Percentiles rank a stretch among this genome's conserved stretches.
Evolutionary conservation across 2,888 invertebrate genomes (phyloP).

Genomic region (Lycophotia porphyrea): DNA sequence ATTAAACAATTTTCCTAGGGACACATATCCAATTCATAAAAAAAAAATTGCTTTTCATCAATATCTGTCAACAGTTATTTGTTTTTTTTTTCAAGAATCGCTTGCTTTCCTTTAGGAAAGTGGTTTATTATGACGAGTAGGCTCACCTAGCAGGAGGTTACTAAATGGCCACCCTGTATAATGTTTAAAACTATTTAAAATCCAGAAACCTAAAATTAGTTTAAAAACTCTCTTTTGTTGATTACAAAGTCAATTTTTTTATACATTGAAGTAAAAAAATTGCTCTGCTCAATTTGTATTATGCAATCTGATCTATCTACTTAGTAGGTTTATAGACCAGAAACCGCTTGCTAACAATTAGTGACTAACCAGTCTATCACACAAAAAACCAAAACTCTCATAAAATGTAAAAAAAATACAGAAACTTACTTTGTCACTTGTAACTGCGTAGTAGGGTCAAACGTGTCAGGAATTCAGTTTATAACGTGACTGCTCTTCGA

Average conservation of each 20-base stretch:
- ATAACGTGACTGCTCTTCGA: conserved; percentile 55
- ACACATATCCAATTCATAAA: no score
- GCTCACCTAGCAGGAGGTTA: neutral
- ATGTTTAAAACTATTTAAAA: no score
- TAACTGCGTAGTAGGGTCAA: conserved; percentile 39
- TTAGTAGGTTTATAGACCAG: no score
- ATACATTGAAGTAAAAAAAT: no score
- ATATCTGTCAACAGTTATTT: neutral
- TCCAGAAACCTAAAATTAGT: no score
- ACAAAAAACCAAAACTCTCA: no score
- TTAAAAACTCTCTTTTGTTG: neutral
- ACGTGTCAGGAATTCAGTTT: conserved; percentile 61
- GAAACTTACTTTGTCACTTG: neutral
- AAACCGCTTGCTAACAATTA: no score
- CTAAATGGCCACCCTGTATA: neutral
- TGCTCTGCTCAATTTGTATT: no score
- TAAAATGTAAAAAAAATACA: neutral
- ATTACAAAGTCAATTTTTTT: no score
- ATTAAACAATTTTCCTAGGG: no score
- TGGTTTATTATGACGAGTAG: neutral
- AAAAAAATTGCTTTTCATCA: neutral
- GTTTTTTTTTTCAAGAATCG: neutral
- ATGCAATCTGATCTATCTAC: no score
- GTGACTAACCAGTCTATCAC: no score
- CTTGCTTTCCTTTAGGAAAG: neutral